Base-by-base conservation (phyloP, 2,113 vertebrate species). In the Anoplopoma fimbria region DNA sequence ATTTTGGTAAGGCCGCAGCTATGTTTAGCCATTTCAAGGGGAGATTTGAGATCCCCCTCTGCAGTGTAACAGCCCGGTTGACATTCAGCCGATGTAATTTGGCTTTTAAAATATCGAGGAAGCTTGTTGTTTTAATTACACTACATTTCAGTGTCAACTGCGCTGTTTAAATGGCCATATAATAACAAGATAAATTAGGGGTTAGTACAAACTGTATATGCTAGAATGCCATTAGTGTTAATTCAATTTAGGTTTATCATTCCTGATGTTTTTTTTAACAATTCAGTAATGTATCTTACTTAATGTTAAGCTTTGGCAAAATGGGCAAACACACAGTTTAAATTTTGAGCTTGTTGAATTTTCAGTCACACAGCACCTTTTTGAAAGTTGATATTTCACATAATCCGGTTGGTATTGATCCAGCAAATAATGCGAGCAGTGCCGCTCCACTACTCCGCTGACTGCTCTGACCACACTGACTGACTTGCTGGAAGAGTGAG, bases 351-450 rank as follows among this genome's bases (percentile, higher is more conserved):
- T 51, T 55, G 81, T 64, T 53, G 64, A 68, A 36, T 80, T 88
- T 80, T 77, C 74, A 75, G 68, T 73, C 71, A 34, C 62, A 69
- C 49, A 4, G 31, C 38, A 45, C 40, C 69, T 77, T 75, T 77
- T 68, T 65, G 65, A 23, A 9, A 78, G 72, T 76, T 83, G 82
- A 85, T 87, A 83, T 91, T 85, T 88, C 84, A 75, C 74, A 71
- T 91, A 90, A 92, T 87, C 81, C 73, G 13, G 63, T 89, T 84
- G 60, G 10, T 83, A 92, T 92, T 86, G 89, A 92, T 92, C 81
- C 84, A 71, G 79, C 51, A 87, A 86, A 88, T 87, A 87, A 81
- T 79, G 73, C 57, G 65, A 73, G 69, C 72, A 53, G 40, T 31
- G 62, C 76, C 27, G 40, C 76, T 31, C 69, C 81, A 71, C 70